These are phyloP conservation scores for Drosophila testacea DNA, from an alignment of 2,888 invertebrate genomes.

Conservation along the genomic window DNA sequence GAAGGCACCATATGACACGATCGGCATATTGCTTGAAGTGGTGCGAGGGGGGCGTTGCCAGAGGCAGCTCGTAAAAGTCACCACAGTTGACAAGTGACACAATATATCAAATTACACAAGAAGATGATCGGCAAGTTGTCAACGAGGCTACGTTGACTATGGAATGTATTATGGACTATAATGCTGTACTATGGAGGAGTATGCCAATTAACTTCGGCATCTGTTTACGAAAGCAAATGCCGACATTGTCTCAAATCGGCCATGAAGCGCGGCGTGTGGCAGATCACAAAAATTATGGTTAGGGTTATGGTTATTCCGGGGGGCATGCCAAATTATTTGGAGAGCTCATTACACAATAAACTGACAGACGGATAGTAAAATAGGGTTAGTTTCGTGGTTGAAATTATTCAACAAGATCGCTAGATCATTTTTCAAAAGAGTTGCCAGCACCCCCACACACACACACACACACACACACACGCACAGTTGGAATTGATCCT, in stretches of 20 bases:
- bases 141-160: constrained; percentile 36
- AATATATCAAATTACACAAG: constrained; percentile 82
- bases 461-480: constrained; percentile 14
- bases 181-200: constrained; percentile 55
- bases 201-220: constrained; percentile 81
- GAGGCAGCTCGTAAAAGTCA: constrained; percentile 70
- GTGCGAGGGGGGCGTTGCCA: constrained; percentile 36
- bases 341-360: constrained; percentile 82
- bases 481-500: not conserved
- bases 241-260: constrained; percentile 67
- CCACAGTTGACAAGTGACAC: constrained; percentile 79
- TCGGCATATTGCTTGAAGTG: constrained; percentile 1
- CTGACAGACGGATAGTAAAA: constrained; percentile 32
- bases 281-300: constrained; percentile 22
- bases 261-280: constrained; percentile 80
- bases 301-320: not conserved
- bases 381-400: constrained; percentile 20
- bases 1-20: constrained; percentile 22
- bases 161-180: not conserved
- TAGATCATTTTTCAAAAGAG: constrained; percentile 77
- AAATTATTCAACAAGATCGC: constrained; percentile 78
- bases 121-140: constrained; percentile 81
- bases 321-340: constrained; percentile 79
- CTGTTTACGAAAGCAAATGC: constrained; percentile 71
- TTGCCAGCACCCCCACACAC: constrained; percentile 10